phyloP scores from a whole-genome alignment of 2,888 invertebrate species.

The Pyrrhosoma nymphula region DNA sequence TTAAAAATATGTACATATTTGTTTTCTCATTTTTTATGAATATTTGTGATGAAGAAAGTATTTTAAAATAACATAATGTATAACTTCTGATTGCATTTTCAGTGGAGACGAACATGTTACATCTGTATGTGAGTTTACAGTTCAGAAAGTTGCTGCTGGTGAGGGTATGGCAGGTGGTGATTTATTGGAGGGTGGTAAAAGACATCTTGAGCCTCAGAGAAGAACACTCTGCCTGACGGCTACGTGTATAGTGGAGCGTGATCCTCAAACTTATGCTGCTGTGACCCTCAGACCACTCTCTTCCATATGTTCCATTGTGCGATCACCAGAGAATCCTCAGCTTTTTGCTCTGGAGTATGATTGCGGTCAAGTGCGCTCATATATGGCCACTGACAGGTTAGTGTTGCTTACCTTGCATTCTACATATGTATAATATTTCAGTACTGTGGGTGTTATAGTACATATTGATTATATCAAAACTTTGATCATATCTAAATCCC shows the following conservation, averaged over 20 bases:
- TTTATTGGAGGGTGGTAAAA: slow-evolving; percentile 53
- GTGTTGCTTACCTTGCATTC: not conserved
- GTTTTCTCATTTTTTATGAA: no score
- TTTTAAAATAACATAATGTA: not conserved
- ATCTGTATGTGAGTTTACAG: slow-evolving; percentile 96
- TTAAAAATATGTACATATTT: no score
- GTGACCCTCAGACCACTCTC: slow-evolving; percentile 87
- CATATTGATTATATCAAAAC: no score
- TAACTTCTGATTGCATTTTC: slow-evolving; percentile 74
- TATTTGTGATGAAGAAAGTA: no score
- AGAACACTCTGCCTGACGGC: slow-evolving; percentile 96
- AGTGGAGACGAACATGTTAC: slow-evolving; percentile 97
- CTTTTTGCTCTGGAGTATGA: slow-evolving; percentile 96
- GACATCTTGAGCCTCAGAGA: slow-evolving; percentile 91
- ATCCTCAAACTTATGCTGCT: slow-evolving; percentile 92
- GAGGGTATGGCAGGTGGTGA: slow-evolving; percentile 56
- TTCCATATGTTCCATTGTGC: slow-evolving; percentile 94
- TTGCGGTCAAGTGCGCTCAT: slow-evolving; percentile 92
- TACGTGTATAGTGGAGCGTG: slow-evolving; percentile 96
- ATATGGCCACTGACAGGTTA: slow-evolving; percentile 94
- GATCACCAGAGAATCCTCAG: slow-evolving; percentile 95
- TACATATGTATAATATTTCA: no score
- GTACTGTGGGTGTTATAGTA: no score
- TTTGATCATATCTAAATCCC: no score
- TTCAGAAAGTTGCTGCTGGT: slow-evolving; percentile 91